Evolutionary conservation across 1,140 invertebrate species (phyloP).

Genomic region (Brachionus rubens): DNA sequence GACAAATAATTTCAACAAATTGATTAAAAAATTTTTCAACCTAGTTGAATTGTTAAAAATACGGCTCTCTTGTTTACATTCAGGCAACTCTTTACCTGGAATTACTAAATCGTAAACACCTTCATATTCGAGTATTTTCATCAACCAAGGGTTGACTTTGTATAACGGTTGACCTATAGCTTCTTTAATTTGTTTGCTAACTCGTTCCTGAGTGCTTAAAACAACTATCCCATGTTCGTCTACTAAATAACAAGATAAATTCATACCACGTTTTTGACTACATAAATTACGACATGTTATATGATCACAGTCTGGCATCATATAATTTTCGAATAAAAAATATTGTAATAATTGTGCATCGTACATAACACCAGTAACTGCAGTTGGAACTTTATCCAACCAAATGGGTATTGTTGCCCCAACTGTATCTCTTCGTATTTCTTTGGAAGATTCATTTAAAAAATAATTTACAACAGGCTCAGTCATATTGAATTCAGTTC

Average conservation of each 20-base stretch:
- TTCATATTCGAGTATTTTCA: constrained; percentile 35
- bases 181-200: neutral
- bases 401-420: constrained; percentile 40
- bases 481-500: neutral
- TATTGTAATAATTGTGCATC: constrained; percentile 7
- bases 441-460: constrained; percentile 34
- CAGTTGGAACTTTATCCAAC: constrained; percentile 40
- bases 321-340: constrained; percentile 30
- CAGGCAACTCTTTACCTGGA: constrained; percentile 21
- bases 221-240: constrained; percentile 39
- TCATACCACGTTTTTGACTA: constrained; percentile 12
- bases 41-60: constrained; percentile 4
- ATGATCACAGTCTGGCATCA: constrained; percentile 30
- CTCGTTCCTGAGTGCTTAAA: constrained; percentile 10
- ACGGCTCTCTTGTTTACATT: constrained; percentile 20
- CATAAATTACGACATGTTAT: constrained; percentile 16
- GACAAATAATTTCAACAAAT: neutral
- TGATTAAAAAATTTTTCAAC: neutral
- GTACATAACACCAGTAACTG: constrained; percentile 39
- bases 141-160: constrained; percentile 42
- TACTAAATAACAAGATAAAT: constrained; percentile 3
- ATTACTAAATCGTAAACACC: constrained; percentile 31
- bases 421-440: neutral
- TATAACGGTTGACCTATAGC: constrained; percentile 26
- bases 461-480: constrained; percentile 37